A percentile compares a stretch with the other conserved stretches of the same genome.
phyloP scores from a whole-genome alignment of 2,797 vertebrate species.

The Epinephelus awoara region DNA sequence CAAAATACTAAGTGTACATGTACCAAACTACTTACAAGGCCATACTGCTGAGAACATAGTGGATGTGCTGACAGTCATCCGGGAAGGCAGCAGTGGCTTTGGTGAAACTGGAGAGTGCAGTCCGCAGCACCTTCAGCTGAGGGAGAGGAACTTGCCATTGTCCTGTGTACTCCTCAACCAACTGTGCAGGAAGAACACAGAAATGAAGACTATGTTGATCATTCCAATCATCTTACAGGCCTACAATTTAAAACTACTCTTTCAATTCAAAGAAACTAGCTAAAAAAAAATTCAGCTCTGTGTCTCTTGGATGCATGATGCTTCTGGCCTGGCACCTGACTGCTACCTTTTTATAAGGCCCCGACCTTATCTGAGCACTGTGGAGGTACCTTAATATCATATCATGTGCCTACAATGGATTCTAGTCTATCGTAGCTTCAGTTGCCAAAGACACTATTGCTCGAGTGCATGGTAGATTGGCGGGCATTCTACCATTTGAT shows the following conservation, averaged over 20 bases:
- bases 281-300: no score
- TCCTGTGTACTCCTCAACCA: slow-evolving; percentile 97
- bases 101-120: slow-evolving; percentile 94
- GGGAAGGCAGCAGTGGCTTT: slow-evolving; percentile 93
- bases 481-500: no score
- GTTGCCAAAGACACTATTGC: no score
- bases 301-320: no score
- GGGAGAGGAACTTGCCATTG: slow-evolving; percentile 98
- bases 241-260: no score
- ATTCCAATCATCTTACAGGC: background rate
- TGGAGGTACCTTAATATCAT: no score
- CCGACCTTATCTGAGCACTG: no score
- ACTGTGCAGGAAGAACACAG: slow-evolving; percentile 74
- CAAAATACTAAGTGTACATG: background rate
- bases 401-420: no score
- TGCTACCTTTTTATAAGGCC: no score
- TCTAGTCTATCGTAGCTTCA: background rate
- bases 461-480: no score
- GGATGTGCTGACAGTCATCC: slow-evolving; percentile 95
- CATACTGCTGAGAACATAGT: slow-evolving; percentile 96
- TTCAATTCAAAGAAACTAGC: no score
- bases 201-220: background rate
- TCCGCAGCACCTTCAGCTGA: slow-evolving; percentile 95
- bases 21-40: slow-evolving; percentile 92
- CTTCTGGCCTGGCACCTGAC: no score